A percentile compares a stretch with the other conserved stretches of the same genome.
phyloP scores from a whole-genome alignment of 2,797 vertebrate species.

The Botia kubotai region DNA sequence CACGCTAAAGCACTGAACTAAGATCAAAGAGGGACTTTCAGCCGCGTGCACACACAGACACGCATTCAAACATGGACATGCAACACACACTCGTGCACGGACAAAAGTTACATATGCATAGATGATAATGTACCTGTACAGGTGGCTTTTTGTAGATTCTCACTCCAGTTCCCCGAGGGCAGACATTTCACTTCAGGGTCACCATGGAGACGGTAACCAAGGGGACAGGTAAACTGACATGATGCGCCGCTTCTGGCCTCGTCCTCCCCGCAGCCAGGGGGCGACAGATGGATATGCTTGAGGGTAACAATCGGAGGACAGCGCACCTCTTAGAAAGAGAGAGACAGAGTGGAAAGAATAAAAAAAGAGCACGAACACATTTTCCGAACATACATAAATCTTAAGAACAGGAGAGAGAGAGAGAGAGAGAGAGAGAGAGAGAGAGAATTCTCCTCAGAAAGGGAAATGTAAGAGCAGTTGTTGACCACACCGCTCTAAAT shows the following conservation, averaged over 20 bases:
- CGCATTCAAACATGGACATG: neutral
- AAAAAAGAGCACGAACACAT: constrained; percentile 8
- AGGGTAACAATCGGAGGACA: constrained; percentile 81
- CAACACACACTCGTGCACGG: neutral
- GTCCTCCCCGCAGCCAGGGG: constrained; percentile 83
- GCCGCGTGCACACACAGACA: neutral
- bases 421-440: constrained; percentile 54
- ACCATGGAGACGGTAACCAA: constrained; percentile 85
- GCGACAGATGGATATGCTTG: constrained; percentile 79
- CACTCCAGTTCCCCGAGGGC: constrained; percentile 88
- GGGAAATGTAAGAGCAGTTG: constrained; percentile 39
- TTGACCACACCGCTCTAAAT: constrained; percentile 43
- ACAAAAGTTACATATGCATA: constrained; percentile 23
- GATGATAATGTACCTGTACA: constrained; percentile 84
- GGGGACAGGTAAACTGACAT: constrained; percentile 87
- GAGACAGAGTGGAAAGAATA: neutral
- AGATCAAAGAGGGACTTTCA: constrained; percentile 20
- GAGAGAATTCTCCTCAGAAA: constrained; percentile 62
- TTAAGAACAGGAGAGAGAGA: constrained; percentile 11
- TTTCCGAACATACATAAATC: constrained; percentile 6
- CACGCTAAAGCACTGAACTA: constrained; percentile 7
- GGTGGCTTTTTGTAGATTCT: constrained; percentile 78
- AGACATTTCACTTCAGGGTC: constrained; percentile 83
- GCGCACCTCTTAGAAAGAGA: constrained; percentile 78
- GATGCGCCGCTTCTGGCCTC: constrained; percentile 74